A percentile compares a stretch with the other conserved stretches of the same genome.
These are phyloP conservation scores for Megalops atlanticus DNA, from an alignment of 2,113 vertebrate species.

Conservation along the genomic window DNA sequence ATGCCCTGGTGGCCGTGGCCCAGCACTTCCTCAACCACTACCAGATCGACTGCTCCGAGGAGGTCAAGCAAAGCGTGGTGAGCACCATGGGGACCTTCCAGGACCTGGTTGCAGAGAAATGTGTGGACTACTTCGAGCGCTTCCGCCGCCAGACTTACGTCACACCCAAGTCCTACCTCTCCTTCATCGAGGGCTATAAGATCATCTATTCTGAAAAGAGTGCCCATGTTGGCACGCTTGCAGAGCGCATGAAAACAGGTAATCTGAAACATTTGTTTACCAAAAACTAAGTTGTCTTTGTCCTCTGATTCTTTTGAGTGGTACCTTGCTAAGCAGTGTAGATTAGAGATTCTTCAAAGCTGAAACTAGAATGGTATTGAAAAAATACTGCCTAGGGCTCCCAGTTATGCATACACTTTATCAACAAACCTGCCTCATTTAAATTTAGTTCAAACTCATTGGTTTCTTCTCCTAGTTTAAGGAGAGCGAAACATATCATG, in stretches of 20 bases:
- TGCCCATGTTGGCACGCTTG: slow-evolving; percentile 64
- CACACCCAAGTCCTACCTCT: slow-evolving; percentile 82
- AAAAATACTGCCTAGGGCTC: no score
- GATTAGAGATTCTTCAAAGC: no score
- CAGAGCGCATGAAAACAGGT: slow-evolving; percentile 80
- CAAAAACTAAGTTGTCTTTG: neutral
- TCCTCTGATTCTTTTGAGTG: neutral
- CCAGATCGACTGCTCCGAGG: slow-evolving; percentile 73
- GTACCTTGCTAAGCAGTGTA: no score
- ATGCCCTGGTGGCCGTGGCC: slow-evolving; percentile 80
- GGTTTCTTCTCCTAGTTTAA: no score
- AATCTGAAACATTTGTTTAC: neutral
- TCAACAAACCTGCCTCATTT: no score
- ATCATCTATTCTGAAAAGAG: slow-evolving; percentile 75
- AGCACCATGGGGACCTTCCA: slow-evolving; percentile 81
- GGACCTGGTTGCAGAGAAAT: slow-evolving; percentile 79
- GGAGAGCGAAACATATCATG: no score
- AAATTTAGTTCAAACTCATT: no score
- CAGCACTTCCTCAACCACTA: slow-evolving; percentile 77
- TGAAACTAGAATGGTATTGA: no score
- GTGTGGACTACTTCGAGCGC: slow-evolving; percentile 77
- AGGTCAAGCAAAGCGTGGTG: slow-evolving; percentile 74
- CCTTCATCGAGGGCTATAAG: slow-evolving; percentile 81
- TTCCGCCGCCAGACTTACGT: slow-evolving; percentile 78
- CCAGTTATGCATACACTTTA: no score